Conservation (phyloP, 2,888 invertebrate species). For the Dendrolimus houi region DNA sequence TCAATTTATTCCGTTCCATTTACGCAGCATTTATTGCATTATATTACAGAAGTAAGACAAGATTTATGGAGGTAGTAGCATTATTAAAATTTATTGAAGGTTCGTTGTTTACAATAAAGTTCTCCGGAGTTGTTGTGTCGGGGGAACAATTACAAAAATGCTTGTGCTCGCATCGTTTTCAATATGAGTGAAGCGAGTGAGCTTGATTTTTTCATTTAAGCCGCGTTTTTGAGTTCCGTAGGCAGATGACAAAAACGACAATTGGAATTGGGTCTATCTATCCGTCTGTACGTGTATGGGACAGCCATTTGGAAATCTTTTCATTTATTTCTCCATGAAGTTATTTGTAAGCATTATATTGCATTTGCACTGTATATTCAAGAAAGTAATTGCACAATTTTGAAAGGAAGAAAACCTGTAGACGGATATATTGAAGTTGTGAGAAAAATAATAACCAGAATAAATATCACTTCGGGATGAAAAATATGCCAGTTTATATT, state of each 20-base stretch:
- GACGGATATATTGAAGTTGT: too few relatives aligned
- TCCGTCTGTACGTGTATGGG: too few relatives aligned
- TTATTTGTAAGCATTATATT: too few relatives aligned
- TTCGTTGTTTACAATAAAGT: slow-evolving; percentile 14
- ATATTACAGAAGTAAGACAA: neutral
- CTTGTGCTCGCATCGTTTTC: slow-evolving; percentile 30
- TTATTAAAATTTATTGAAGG: slow-evolving; percentile 14
- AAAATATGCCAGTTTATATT: too few relatives aligned
- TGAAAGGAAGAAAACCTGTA: too few relatives aligned
- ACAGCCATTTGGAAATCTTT: too few relatives aligned
- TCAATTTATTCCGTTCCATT: neutral
- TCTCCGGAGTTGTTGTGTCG: slow-evolving; percentile 13
- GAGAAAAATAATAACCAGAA: too few relatives aligned
- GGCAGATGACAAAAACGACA: neutral
- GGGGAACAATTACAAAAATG: slow-evolving; percentile 31
- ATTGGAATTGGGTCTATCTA: neutral
- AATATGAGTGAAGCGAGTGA: slow-evolving; percentile 28
- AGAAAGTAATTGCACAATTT: too few relatives aligned
- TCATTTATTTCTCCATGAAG: too few relatives aligned
- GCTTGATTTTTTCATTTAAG: slow-evolving; percentile 13
- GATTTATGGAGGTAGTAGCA: neutral
- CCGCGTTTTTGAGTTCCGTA: slow-evolving; percentile 10
- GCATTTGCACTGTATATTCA: too few relatives aligned
- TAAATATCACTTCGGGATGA: too few relatives aligned
- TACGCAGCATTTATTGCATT: neutral